These are phyloP conservation scores for Clarias fuscus DNA, from an alignment of 2,797 vertebrate species.

Conservation along the genomic window DNA sequence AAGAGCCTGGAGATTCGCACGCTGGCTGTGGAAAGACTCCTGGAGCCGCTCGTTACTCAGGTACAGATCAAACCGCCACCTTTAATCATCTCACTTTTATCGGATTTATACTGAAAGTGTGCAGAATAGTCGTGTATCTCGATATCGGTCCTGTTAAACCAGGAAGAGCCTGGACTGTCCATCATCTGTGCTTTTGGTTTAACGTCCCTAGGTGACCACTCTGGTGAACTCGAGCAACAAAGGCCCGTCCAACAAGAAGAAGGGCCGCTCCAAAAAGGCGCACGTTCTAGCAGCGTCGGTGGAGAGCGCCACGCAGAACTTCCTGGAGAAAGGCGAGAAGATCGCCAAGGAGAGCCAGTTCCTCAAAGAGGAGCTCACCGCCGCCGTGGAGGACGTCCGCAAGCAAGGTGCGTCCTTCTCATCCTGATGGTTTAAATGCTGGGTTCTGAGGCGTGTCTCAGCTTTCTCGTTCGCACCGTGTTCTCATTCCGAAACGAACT, in stretches of 20 bases:
- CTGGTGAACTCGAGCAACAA: slow-evolving; percentile 98
- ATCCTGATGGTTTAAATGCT: neutral
- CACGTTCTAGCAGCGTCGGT: slow-evolving; percentile 97
- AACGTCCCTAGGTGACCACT: slow-evolving; percentile 85
- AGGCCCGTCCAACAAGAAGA: slow-evolving; percentile 97
- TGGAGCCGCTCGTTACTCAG: slow-evolving; percentile 93
- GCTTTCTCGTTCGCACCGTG: neutral
- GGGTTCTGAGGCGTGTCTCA: neutral
- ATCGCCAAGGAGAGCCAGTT: slow-evolving; percentile 98
- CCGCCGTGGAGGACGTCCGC: slow-evolving; percentile 97
- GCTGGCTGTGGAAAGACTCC: slow-evolving; percentile 80
- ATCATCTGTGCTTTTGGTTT: neutral
- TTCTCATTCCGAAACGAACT: too few relatives aligned
- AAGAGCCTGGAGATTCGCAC: slow-evolving; percentile 85
- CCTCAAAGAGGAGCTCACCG: slow-evolving; percentile 94
- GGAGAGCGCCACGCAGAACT: slow-evolving; percentile 96
- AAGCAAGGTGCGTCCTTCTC: slow-evolving; percentile 86
- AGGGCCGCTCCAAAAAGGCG: slow-evolving; percentile 98
- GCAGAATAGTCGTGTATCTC: too few relatives aligned
- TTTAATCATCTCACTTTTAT: too few relatives aligned
- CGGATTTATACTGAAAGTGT: too few relatives aligned
- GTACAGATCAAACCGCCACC: slow-evolving; percentile 66
- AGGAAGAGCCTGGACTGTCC: too few relatives aligned
- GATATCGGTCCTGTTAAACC: too few relatives aligned
- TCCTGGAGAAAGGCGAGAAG: slow-evolving; percentile 97